Evolutionary conservation across 2,113 vertebrate genomes (phyloP).

Genomic region (Myrmecobius fasciatus): DNA sequence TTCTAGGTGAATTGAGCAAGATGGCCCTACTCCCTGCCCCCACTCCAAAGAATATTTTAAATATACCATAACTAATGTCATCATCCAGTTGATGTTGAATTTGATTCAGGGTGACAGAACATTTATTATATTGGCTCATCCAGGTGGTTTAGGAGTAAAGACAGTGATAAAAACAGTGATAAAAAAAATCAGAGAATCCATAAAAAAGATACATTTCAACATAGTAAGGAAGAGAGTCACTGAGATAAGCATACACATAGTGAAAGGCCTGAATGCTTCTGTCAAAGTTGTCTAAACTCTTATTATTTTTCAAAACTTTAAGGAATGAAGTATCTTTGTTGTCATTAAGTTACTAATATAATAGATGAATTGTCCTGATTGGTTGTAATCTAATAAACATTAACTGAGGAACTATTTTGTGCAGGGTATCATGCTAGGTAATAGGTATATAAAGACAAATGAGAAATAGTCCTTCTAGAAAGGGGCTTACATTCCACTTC

Average conservation of each 20-base stretch:
- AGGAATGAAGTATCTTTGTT: background rate
- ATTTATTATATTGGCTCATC: background rate
- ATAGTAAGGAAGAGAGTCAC: background rate
- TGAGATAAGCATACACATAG: background rate
- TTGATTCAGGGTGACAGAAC: background rate
- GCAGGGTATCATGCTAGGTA: background rate
- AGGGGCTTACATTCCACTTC: background rate
- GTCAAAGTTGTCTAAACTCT: background rate
- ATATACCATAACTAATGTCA: background rate
- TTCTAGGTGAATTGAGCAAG: background rate
- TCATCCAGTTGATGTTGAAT: background rate
- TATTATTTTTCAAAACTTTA: background rate
- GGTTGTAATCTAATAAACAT: background rate
- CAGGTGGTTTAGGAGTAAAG: background rate
- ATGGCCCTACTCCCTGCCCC: background rate
- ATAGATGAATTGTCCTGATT: background rate
- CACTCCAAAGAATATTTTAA: background rate
- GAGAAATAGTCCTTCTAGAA: background rate
- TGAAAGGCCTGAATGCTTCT: accelerated
- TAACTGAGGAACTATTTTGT: background rate
- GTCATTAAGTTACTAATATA: background rate
- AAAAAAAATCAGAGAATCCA: constrained; percentile 1
- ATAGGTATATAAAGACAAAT: background rate
- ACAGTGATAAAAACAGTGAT: background rate
- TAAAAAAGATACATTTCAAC: background rate